Base-by-base conservation (phyloP, 2,888 invertebrate genomes). In the Abrostola triplasia region DNA sequence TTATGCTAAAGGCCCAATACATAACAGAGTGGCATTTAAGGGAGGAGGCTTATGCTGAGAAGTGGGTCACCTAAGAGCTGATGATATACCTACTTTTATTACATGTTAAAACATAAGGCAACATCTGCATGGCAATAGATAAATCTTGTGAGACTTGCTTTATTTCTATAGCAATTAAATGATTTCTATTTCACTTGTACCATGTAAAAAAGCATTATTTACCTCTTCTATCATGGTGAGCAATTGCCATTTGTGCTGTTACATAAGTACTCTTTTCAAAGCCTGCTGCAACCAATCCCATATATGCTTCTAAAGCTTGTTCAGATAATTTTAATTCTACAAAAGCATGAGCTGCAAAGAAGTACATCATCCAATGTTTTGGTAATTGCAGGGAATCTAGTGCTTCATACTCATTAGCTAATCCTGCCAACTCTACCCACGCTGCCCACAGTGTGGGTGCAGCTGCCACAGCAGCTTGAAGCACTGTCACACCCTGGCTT, bases 391-490 rank as follows among this genome's bases (percentile, higher is more conserved):
- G 86, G 5, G 95, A 94, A 65, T 96, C 95, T 24, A 97, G 85
- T 56, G 97, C 97, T 82, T 98, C 97, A 89, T 97, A 97, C 81
- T 98, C 97, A 70, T 96, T 96, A 59, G 99, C 96, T 1, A 99
- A 92, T 8, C 97, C 96, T 0, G 98, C 97, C 11, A 99, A 92
- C 88, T 99, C 99, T 41, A 98, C 95, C 98, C 99, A 99, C 0
- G 99, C 97, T 48, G 98, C 97, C 99, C 99, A 99, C 67, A 99
- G 96, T 83, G 98, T 96, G 0, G 99, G 99, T 59, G 97, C 96
- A 48, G 96, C 95, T 64, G 96, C 96, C 10, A 98, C 96, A 0
- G 99, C 96, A 82, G 98, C 96, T 24, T 97, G 95, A 48, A 99
- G 95, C 53, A 97, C 96, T 74, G 97, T 96, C 36, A 97, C 96